phyloP scores from a whole-genome alignment of 2,797 vertebrate genomes.

The Thamnophis elegans region DNA sequence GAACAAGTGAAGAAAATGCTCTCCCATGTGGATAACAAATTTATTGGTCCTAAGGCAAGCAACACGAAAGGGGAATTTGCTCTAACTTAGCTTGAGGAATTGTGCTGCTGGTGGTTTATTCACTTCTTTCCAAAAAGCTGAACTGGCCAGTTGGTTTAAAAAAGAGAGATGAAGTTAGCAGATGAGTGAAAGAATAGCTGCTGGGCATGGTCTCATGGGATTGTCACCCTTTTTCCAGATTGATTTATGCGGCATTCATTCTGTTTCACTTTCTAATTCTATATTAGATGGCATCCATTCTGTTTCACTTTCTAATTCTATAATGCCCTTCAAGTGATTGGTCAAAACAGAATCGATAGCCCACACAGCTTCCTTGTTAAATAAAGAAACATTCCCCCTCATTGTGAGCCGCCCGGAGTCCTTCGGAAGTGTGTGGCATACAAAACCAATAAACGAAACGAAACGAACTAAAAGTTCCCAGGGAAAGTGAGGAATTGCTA shows the following conservation, averaged over 20 bases:
- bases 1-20: background rate
- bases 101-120: background rate
- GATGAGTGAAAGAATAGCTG: too few relatives aligned
- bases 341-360: background rate
- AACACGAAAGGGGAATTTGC: background rate
- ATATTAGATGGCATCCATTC: background rate
- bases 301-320: background rate
- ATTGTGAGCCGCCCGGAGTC: too few relatives aligned
- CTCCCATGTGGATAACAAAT: background rate
- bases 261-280: background rate
- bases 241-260: background rate
- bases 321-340: background rate
- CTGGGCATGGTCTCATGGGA: background rate
- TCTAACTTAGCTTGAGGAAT: background rate
- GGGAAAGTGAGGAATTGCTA: background rate
- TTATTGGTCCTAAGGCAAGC: background rate
- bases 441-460: too few relatives aligned
- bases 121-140: background rate
- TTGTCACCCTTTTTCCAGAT: background rate
- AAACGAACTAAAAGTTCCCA: background rate
- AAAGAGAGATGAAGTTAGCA: background rate
- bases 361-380: background rate
- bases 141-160: background rate
- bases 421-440: too few relatives aligned
- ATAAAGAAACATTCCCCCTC: background rate